A percentile compares a stretch with the other conserved stretches of the same genome.
Conservation (phyloP, 1,140 invertebrate species). For the Panagrolaimus sp. region DNA sequence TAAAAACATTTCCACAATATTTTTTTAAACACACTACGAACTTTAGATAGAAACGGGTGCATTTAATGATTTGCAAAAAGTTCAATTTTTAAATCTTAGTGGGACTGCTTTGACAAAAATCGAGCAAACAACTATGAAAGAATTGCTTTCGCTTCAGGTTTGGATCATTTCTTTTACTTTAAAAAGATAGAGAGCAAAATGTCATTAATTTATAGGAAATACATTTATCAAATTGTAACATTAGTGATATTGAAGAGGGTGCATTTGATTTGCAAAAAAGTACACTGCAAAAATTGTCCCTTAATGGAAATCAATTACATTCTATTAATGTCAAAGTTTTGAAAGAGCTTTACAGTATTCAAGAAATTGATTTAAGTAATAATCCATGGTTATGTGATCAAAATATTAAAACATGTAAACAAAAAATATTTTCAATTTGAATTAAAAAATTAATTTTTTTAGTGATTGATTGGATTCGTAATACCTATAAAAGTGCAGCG, state of each 20-base stretch:
- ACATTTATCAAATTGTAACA: not conserved
- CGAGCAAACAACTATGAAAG: not conserved
- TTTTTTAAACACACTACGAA: not conserved
- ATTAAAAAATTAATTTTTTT: conserved; percentile 12
- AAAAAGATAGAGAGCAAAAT: not conserved
- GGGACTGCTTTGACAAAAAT: conserved; percentile 14
- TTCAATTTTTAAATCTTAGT: conserved; percentile 32
- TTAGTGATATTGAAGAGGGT: conserved; percentile 10
- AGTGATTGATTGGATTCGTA: conserved; percentile 30
- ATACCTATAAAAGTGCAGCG: conserved; percentile 35
- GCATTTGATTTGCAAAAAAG: conserved; percentile 11
- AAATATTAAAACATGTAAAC: conserved; percentile 14
- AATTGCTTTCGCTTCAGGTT: not conserved
- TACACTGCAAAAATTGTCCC: conserved; percentile 12
- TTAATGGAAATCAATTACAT: conserved; percentile 20
- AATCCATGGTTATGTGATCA: conserved; percentile 47
- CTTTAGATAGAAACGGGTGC: conserved; percentile 22
- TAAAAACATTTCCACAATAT: not conserved
- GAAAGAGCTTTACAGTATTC: not conserved
- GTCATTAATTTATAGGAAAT: not conserved
- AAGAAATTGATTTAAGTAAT: conserved; percentile 33
- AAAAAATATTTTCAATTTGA: not conserved
- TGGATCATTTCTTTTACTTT: not conserved
- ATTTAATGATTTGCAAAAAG: conserved; percentile 20
- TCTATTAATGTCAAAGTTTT: not conserved